phyloP scores from a whole-genome alignment of 2,888 invertebrate genomes.

The Periphyllus acericola region DNA sequence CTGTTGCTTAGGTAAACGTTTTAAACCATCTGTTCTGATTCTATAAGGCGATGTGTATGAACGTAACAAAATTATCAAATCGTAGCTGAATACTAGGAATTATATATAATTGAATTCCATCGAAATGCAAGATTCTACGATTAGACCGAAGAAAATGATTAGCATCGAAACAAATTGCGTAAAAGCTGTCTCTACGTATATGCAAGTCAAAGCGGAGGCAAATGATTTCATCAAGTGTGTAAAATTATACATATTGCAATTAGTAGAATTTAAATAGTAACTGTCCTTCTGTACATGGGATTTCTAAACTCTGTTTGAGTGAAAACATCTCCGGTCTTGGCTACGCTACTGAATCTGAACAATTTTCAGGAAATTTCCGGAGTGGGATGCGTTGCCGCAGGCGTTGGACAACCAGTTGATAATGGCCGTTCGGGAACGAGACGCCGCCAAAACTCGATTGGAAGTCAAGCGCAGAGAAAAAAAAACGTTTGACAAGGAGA shows the following conservation, averaged over 20 bases:
- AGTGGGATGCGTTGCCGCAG: conserved; percentile 27
- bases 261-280: no score
- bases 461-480: conserved; percentile 47
- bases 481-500: conserved; percentile 24
- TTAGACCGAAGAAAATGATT: conserved; percentile 18
- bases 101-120: neutral
- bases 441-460: conserved; percentile 2
- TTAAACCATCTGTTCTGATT: no score
- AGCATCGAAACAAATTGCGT: conserved; percentile 25
- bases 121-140: conserved; percentile 43
- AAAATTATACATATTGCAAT: neutral
- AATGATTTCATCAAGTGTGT: conserved; percentile 44
- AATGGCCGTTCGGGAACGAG: conserved; percentile 35
- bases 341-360: no score
- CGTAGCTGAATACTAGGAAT: no score
- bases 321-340: no score
- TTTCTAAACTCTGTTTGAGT: no score
- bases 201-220: conserved; percentile 29
- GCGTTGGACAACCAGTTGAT: conserved; percentile 33
- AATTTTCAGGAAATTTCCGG: conserved; percentile 41
- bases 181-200: conserved; percentile 7
- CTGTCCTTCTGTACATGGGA: no score
- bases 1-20: neutral
- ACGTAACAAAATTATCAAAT: no score
- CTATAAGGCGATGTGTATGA: no score